Base-by-base conservation (phyloP, 2,888 invertebrate genomes). In the Oegoconia quadripuncta region DNA sequence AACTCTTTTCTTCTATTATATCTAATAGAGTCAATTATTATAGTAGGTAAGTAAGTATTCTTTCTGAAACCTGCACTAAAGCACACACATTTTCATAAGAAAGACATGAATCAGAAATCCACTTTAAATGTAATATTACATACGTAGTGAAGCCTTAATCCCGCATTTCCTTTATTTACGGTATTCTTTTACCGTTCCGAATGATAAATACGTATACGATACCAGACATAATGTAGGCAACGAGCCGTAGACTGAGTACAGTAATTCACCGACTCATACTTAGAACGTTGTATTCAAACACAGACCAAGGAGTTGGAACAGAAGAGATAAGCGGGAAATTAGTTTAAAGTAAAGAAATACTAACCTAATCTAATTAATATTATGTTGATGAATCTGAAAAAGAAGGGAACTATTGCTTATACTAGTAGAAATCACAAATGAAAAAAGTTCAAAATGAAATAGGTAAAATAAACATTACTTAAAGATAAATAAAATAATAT, bases 141-240 rank as follows among this genome's bases (percentile, higher is more conserved):
- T 3, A 23, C 23, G 9, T 12, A 27, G 4, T 27, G n/a, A n/a
- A n/a, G n/a, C n/a, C n/a, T 2, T 13, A 27, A 12, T 27, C 4
- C 13, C 8, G 27, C 14, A 14, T 28, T 12, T 14, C 28, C 28
- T 3, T 7, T 28, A 1, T 28, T 12, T 5, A 16, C 16, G 25
- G 17, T 26, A 12, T 9, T 3, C 27, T 30, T n/a, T 12, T 41
- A 37, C 41, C 41, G 41, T 41, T 41, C 34, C 28, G 29, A 27
- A 18, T 25, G 36, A 30, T 34, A 37, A 37, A 34, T 28, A 37
- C 33, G 12, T 33, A 38, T 22, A 33, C 23, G 34, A 26, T 20
- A 14, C 23, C 27, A 22, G 11, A 37, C 35, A 31, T 41, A 33
- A 41, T 25, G 37, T 38, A 38, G 17, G 37, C 41, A 34, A 34